Base-by-base conservation (phyloP, 2,113 vertebrate species). In the Physeter macrocephalus region DNA sequence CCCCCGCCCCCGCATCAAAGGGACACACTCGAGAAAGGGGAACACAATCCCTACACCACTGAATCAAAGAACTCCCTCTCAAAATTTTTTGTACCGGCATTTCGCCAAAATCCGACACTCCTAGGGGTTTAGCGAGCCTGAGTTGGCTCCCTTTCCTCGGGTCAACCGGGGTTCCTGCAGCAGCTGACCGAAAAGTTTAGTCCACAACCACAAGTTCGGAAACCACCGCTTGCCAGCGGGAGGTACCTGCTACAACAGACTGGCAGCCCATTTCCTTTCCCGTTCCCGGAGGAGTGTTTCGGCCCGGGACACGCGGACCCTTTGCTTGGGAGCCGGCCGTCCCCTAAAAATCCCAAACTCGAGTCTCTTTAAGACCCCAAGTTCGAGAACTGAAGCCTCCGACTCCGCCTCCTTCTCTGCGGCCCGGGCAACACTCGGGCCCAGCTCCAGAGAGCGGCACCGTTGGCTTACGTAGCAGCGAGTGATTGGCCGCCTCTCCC, bases 371-470 rank as follows among this genome's bases (percentile, higher is more conserved):
- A 46, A 77, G 36, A 17, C 4, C 61, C 54, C 15, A 0, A 4
- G 25, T 8, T 64, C 8, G 2, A 52, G 49, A 49, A 27, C 54
- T 7, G 18, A 86, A 20, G 0, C 7, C 87, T 10, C 72, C 71
- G 49, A 25, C 95, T 67, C 96, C 93, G 12, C 97, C 93, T 25
- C 90, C n/a, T 6, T 8, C 85, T 13, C 94, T 84, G 95, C 93
- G 75, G 94, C 85, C 94, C 2, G 23, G 61, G 93, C 61, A 15
- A 62, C 93, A 11, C 87, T 52, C 1, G 0, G 5, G n/a, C 17
- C 14, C 1, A 0, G 82, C 62, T 25, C 67, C 80, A 0, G 34
- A 31, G 20, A n/a, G 82, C 82, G 77, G 94, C 89, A 91, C 97
- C 39, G 78, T 72, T 90, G 49, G 77, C 81, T 92, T 3, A 97